Conservation (phyloP, 2,113 vertebrate species). For the Protomyctophum bolini region DNA sequence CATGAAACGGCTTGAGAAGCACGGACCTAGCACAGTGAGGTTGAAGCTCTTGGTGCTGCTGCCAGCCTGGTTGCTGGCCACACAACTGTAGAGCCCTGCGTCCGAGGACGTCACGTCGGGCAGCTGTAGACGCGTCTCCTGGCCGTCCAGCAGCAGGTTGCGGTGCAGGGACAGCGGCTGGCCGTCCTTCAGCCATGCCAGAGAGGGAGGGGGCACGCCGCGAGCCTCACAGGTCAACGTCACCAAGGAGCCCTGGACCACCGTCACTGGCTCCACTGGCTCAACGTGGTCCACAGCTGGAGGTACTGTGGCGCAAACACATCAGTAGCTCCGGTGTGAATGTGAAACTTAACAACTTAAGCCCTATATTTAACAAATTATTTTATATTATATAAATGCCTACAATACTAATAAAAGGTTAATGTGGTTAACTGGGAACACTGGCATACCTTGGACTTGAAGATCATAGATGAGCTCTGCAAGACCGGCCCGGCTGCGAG, state of each 20-base stretch:
- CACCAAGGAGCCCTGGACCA: conserved; percentile 81
- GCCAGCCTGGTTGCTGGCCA: conserved; percentile 85
- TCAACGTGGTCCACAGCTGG: conserved; percentile 79
- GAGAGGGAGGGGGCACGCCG: conserved; percentile 80
- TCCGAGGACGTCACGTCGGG: conserved; percentile 64
- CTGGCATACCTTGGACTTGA: conserved; percentile 83
- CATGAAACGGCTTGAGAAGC: too few relatives aligned
- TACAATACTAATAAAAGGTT: too few relatives aligned
- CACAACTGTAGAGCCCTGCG: conserved; percentile 85
- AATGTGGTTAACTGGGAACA: too few relatives aligned
- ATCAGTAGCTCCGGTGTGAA: background rate
- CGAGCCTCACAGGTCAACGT: conserved; percentile 86
- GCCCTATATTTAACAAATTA: too few relatives aligned
- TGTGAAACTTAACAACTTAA: too few relatives aligned
- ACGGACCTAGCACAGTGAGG: conserved; percentile 84
- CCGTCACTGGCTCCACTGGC: conserved; percentile 80
- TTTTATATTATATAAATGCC: too few relatives aligned
- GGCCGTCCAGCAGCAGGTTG: conserved; percentile 71
- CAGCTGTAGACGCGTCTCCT: conserved; percentile 79
- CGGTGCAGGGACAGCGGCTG: conserved; percentile 78
- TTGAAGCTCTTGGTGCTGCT: conserved; percentile 87
- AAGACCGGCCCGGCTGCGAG: conserved; percentile 84
- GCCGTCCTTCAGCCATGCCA: conserved; percentile 89
- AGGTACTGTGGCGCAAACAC: conserved; percentile 72
- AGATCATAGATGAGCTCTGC: conserved; percentile 84